Conservation (phyloP, 2,113 vertebrate genomes). For the Lepisosteus oculatus region DNA sequence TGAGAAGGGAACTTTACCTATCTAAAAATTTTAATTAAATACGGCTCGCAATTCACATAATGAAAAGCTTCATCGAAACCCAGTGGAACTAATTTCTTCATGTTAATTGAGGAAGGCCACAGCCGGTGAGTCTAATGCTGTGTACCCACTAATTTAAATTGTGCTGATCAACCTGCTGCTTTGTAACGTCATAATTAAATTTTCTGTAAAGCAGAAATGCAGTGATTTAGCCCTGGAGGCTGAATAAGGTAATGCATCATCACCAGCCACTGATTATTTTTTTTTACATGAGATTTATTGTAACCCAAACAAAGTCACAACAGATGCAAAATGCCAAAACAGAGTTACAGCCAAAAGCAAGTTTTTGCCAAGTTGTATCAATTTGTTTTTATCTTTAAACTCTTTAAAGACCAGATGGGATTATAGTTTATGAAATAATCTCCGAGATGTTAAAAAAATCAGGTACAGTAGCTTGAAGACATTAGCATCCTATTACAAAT, state of each 20-base stretch:
- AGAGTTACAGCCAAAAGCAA: background rate
- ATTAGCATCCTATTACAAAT: background rate
- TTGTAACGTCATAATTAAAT: slow-evolving; percentile 50
- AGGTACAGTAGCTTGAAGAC: background rate
- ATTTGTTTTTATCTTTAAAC: background rate
- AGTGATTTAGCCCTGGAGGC: slow-evolving; percentile 28
- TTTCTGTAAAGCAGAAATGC: slow-evolving; percentile 38
- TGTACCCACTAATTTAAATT: slow-evolving; percentile 41
- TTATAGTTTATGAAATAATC: background rate
- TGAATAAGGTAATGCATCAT: slow-evolving; percentile 29
- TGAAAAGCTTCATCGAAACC: slow-evolving; percentile 46
- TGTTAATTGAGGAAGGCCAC: slow-evolving; percentile 32
- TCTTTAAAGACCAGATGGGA: background rate
- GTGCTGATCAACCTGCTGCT: slow-evolving; percentile 39
- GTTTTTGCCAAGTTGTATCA: background rate
- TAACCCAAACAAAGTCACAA: background rate
- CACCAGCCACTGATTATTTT: slow-evolving; percentile 27
- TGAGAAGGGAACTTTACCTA: slow-evolving; percentile 35
- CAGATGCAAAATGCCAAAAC: background rate
- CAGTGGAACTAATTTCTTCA: slow-evolving; percentile 42
- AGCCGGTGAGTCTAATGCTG: slow-evolving; percentile 31
- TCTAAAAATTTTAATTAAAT: slow-evolving; percentile 54
- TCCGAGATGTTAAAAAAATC: background rate
- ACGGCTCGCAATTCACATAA: slow-evolving; percentile 40
- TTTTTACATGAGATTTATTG: slow-evolving; percentile 17